phyloP scores from a whole-genome alignment of 23 tunicate genomes.

The Trididemnum miniatum region DNA sequence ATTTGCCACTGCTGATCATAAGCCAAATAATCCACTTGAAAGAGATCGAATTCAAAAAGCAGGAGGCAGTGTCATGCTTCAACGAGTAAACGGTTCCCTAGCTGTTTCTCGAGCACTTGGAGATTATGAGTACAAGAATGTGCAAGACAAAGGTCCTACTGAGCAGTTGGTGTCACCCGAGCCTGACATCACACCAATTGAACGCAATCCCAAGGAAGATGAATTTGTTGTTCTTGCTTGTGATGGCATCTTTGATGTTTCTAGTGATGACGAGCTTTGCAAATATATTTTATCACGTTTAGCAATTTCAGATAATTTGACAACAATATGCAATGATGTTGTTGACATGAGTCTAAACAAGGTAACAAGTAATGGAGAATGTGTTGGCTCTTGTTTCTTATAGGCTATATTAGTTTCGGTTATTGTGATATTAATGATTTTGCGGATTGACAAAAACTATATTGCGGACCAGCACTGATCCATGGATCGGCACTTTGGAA shows the following conservation, averaged over 20 bases:
- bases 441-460: no score
- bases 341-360: constrained; percentile 95
- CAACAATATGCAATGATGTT: constrained; percentile 69
- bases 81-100: constrained; percentile 95
- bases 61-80: constrained; percentile 97
- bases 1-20: constrained; percentile 97
- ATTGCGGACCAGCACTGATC: no score
- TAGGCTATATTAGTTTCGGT: no score
- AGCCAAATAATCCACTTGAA: constrained; percentile 89
- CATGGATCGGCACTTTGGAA: no score
- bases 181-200: constrained; percentile 80
- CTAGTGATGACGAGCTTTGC: constrained; percentile 76
- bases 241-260: constrained; percentile 98
- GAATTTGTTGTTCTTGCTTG: constrained; percentile 95
- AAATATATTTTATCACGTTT: constrained; percentile 65
- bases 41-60: constrained; percentile 94
- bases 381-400: no score
- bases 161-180: constrained; percentile 96
- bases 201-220: constrained; percentile 62
- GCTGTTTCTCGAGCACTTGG: constrained; percentile 99
- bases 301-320: constrained; percentile 59
- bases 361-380: no score
- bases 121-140: constrained; percentile 96
- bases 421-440: no score
- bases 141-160: constrained; percentile 74